These are phyloP conservation scores for Silurus glanis DNA, from an alignment of 2,113 vertebrate genomes.

Conservation along the genomic window DNA sequence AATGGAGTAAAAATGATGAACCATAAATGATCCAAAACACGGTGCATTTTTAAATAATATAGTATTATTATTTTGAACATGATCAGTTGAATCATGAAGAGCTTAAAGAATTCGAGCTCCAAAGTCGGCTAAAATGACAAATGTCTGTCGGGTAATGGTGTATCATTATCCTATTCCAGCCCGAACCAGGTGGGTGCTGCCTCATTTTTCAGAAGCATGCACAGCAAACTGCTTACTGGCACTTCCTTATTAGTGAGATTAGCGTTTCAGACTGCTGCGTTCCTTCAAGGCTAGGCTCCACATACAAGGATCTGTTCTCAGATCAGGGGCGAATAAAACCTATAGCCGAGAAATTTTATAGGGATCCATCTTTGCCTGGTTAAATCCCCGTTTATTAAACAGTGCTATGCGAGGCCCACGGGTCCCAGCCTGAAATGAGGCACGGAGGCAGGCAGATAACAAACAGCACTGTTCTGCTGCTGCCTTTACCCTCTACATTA, in stretches of 20 bases:
- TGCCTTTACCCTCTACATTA: slow-evolving; percentile 46
- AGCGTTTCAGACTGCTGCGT: neutral
- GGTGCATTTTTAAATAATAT: neutral
- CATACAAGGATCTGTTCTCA: slow-evolving; percentile 11
- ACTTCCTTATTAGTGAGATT: slow-evolving; percentile 14
- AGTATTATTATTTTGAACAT: neutral
- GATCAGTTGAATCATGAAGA: neutral
- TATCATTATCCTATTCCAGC: neutral
- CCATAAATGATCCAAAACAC: neutral
- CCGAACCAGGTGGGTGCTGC: slow-evolving; percentile 1
- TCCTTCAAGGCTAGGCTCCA: neutral
- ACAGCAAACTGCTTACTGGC: neutral
- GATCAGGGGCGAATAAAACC: neutral
- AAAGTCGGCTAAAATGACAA: neutral
- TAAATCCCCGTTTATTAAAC: slow-evolving; percentile 46
- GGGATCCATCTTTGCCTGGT: slow-evolving; percentile 33
- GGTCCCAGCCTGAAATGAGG: slow-evolving; percentile 44
- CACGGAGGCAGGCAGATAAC: slow-evolving; percentile 55
- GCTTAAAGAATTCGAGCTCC: neutral
- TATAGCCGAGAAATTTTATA: slow-evolving; percentile 3
- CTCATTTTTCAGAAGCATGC: slow-evolving; percentile 3
- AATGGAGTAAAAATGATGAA: neutral
- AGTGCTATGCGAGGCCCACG: slow-evolving; percentile 3
- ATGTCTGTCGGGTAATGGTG: neutral
- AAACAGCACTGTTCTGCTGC: slow-evolving; percentile 51